Conservation (phyloP, 2,797 vertebrate species). For the Orientallactaga sibirica region DNA sequence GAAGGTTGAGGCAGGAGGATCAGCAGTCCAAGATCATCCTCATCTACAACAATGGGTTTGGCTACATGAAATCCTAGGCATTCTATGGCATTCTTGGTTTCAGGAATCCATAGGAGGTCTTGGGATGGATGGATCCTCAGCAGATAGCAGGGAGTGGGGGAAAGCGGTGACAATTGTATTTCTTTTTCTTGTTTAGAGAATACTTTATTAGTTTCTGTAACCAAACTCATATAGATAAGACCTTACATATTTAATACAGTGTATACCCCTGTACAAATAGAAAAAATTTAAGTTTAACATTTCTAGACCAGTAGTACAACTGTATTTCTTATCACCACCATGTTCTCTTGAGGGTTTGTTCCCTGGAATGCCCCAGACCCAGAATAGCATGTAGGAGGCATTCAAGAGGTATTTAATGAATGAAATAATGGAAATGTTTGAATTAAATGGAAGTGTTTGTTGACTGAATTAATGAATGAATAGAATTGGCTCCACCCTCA, state of each 20-base stretch:
- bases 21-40: background rate
- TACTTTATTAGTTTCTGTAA: no score
- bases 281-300: no score
- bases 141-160: background rate
- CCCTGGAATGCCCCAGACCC: background rate
- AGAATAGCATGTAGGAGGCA: background rate
- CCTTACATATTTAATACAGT: no score
- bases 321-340: background rate
- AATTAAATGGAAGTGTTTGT: background rate
- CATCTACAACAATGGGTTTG: no score
- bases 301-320: no score
- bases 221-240: no score
- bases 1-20: background rate
- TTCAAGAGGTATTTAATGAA: background rate
- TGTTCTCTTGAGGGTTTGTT: background rate
- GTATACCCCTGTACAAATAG: no score
- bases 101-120: background rate
- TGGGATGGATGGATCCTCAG: background rate
- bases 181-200: no score
- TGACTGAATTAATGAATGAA: background rate
- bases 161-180: no score
- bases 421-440: no score
- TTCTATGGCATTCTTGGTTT: background rate
- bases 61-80: background rate
- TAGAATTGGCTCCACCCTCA: background rate